Evolutionary conservation across 2,888 invertebrate genomes (phyloP).

Genomic region (Drosophila percnosoma): DNA sequence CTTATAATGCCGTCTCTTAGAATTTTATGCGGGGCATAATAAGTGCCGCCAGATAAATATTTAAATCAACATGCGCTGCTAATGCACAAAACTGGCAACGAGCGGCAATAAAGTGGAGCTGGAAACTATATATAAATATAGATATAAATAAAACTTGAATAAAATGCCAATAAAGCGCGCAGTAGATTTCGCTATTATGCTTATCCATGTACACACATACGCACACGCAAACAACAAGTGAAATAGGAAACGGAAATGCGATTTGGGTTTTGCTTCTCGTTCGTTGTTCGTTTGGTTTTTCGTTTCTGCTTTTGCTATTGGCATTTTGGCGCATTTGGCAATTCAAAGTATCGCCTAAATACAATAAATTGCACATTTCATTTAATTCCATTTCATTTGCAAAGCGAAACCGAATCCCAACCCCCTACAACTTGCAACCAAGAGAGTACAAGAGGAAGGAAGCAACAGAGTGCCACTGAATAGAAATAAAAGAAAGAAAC

Average conservation of each 20-base stretch:
- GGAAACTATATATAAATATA: slow-evolving; percentile 30
- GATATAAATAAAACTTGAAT: slow-evolving; percentile 58
- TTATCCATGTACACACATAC: slow-evolving; percentile 8
- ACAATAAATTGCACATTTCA: slow-evolving; percentile 82
- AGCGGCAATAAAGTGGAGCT: slow-evolving; percentile 20
- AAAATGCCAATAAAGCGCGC: slow-evolving; percentile 69
- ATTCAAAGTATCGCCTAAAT: slow-evolving; percentile 73
- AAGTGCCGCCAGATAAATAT: slow-evolving; percentile 50
- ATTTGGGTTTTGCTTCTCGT: slow-evolving; percentile 57
- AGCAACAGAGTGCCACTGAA: slow-evolving; percentile 15
- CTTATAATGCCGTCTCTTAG: slow-evolving; percentile 6
- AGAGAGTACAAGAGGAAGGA: background rate
- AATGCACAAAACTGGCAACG: slow-evolving; percentile 61
- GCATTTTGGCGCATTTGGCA: slow-evolving; percentile 41
- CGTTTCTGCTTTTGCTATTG: slow-evolving; percentile 28
- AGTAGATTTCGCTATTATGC: slow-evolving; percentile 25
- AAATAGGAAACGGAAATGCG: slow-evolving; percentile 74
- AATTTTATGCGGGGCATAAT: slow-evolving; percentile 11
- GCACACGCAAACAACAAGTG: slow-evolving; percentile 24
- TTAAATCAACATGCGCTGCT: slow-evolving; percentile 67
- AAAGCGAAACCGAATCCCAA: slow-evolving; percentile 70
- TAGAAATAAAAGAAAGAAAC: slow-evolving; percentile 30
- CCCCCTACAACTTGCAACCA: slow-evolving; percentile 50
- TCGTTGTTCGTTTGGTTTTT: slow-evolving; percentile 27
- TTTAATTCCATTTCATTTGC: slow-evolving; percentile 80